phyloP scores from a whole-genome alignment of 2,888 invertebrate species.

The Branchinecta sandiegonensis region DNA sequence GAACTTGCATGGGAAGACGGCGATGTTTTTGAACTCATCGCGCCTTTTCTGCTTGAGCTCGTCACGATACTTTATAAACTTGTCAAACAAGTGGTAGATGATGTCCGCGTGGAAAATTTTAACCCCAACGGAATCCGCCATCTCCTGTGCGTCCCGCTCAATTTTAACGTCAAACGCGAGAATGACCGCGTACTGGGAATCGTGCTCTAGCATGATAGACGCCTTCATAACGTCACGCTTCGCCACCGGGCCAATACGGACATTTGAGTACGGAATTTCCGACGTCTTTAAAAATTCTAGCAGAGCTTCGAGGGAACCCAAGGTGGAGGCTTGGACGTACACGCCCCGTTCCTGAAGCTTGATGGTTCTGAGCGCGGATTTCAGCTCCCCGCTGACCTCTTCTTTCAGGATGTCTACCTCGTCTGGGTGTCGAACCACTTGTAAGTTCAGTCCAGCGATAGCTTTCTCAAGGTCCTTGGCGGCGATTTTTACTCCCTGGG shows the following conservation, averaged over 20 bases:
- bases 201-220: slow-evolving; percentile 98
- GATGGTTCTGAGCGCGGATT: slow-evolving; percentile 77
- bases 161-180: slow-evolving; percentile 99
- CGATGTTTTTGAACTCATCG: slow-evolving; percentile 88
- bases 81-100: slow-evolving; percentile 98
- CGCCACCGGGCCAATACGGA: slow-evolving; percentile 97
- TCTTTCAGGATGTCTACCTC: slow-evolving; percentile 77
- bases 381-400: slow-evolving; percentile 72
- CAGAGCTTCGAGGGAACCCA: slow-evolving; percentile 93
- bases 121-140: slow-evolving; percentile 84
- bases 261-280: slow-evolving; percentile 94
- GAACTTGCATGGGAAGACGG: slow-evolving; percentile 96
- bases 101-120: slow-evolving; percentile 98
- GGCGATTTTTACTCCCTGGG: slow-evolving; percentile 96
- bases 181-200: slow-evolving; percentile 89
- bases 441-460: slow-evolving; percentile 82
- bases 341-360: slow-evolving; percentile 84
- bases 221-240: slow-evolving; percentile 99
- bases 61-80: slow-evolving; percentile 81
- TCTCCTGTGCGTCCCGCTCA: slow-evolving; percentile 92
- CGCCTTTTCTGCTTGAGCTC: slow-evolving; percentile 78
- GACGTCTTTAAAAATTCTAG: slow-evolving; percentile 79
- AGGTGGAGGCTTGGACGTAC: slow-evolving; percentile 98
- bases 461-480: slow-evolving; percentile 97
- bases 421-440: slow-evolving; percentile 80